Evolutionary conservation across 2,113 vertebrate species (phyloP).

Genomic region (Sisor rabdophorus): DNA sequence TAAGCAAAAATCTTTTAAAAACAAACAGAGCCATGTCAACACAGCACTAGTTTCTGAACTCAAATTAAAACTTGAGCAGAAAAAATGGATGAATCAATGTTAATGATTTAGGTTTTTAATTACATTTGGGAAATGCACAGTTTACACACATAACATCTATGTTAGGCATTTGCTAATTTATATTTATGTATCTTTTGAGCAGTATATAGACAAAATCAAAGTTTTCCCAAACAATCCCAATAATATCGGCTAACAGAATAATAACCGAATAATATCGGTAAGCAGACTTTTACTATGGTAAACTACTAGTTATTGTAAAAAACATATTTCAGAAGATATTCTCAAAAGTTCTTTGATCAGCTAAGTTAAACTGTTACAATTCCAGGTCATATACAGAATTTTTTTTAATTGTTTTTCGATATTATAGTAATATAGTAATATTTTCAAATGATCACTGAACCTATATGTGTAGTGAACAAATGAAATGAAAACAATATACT

Average conservation of each 20-base stretch:
- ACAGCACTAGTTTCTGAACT: conserved; percentile 89
- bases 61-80: conserved; percentile 87
- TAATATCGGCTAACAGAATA: too few species aligned
- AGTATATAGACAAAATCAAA: too few species aligned
- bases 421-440: too few species aligned
- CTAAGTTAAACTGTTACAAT: neutral
- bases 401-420: too few species aligned
- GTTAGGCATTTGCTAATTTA: neutral
- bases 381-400: too few species aligned
- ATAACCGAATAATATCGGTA: too few species aligned
- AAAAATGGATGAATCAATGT: conserved; percentile 60
- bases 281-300: neutral
- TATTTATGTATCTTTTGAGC: neutral
- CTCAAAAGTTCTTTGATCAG: neutral
- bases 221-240: too few species aligned
- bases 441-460: too few species aligned
- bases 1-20: conserved; percentile 54
- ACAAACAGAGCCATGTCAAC: conserved; percentile 63
- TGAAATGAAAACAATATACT: neutral
- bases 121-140: neutral
- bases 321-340: neutral
- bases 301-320: neutral
- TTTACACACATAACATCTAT: neutral
- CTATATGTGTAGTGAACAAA: neutral
- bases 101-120: conserved; percentile 47